Conservation (phyloP, 2,888 invertebrate species). For the Caenorhabditis sp. region DNA sequence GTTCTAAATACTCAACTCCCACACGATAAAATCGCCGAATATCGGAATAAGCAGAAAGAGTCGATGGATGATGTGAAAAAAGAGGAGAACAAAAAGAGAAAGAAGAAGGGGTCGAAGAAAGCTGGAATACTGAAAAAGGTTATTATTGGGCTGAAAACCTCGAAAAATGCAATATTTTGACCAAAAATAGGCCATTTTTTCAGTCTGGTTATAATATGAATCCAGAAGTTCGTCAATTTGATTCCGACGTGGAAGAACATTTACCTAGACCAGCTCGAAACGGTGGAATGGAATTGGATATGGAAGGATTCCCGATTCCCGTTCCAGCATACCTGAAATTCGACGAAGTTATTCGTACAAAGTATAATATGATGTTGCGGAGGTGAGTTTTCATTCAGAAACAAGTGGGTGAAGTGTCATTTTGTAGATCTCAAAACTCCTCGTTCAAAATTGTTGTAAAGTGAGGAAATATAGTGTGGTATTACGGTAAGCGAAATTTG, state of each 20-base stretch:
- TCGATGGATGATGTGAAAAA: neutral
- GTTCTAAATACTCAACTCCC: neutral
- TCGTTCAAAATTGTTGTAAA: too few species aligned
- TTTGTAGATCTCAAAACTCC: too few species aligned
- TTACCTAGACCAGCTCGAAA: neutral
- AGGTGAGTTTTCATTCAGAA: constrained; percentile 15
- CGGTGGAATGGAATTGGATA: constrained; percentile 1
- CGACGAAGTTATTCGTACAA: constrained; percentile 1
- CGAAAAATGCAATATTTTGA: too few species aligned
- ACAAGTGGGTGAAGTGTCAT: too few species aligned
- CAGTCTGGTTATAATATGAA: neutral
- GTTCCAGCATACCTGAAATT: constrained; percentile 9
- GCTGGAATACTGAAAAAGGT: too few species aligned
- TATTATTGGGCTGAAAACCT: too few species aligned
- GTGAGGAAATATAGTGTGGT: too few species aligned
- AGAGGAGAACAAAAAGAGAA: neutral
- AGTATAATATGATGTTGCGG: constrained; percentile 7
- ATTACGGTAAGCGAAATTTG: too few species aligned
- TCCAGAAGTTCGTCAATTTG: neutral
- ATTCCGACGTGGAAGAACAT: neutral
- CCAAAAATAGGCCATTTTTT: neutral
- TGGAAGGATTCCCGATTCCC: constrained; percentile 15
- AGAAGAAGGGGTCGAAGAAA: neutral
- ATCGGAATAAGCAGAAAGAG: neutral
- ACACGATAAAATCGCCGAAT: neutral